Evolutionary conservation across 64 coral and sea anemone species (phyloP).

Genomic region (Stichodactyla mertensii): DNA sequence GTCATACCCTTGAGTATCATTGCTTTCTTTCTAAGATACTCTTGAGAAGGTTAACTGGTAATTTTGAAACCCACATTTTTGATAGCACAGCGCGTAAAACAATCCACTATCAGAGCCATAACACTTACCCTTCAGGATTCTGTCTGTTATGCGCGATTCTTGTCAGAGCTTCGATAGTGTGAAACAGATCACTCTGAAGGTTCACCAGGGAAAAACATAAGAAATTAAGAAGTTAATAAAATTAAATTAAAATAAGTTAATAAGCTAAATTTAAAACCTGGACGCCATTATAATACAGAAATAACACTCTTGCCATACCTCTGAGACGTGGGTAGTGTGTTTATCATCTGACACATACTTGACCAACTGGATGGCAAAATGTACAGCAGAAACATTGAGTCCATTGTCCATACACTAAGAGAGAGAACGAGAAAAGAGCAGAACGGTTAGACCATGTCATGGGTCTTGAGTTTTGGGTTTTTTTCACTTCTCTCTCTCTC

Average conservation of each 20-base stretch:
- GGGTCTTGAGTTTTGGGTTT: background rate
- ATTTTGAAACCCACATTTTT: too few species aligned
- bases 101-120: background rate
- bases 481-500: background rate
- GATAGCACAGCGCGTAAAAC: background rate
- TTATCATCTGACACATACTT: conserved; percentile 88
- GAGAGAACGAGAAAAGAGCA: background rate
- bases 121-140: conserved; percentile 64
- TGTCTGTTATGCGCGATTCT: conserved; percentile 84
- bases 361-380: conserved; percentile 96
- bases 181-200: conserved; percentile 74
- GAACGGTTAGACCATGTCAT: background rate
- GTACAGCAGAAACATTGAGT: conserved; percentile 71
- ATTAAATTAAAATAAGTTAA: too few species aligned
- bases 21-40: too few species aligned
- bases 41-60: too few species aligned
- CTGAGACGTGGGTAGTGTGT: conserved; percentile 76
- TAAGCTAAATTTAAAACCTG: too few species aligned
- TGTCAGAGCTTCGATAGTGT: conserved; percentile 89
- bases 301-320: conserved; percentile 43
- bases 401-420: conserved; percentile 93
- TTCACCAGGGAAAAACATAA: background rate
- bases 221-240: background rate
- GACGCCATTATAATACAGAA: background rate
- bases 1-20: too few species aligned